Conservation (phyloP, 2,797 vertebrate genomes). For the Sebastiscus tertius region DNA sequence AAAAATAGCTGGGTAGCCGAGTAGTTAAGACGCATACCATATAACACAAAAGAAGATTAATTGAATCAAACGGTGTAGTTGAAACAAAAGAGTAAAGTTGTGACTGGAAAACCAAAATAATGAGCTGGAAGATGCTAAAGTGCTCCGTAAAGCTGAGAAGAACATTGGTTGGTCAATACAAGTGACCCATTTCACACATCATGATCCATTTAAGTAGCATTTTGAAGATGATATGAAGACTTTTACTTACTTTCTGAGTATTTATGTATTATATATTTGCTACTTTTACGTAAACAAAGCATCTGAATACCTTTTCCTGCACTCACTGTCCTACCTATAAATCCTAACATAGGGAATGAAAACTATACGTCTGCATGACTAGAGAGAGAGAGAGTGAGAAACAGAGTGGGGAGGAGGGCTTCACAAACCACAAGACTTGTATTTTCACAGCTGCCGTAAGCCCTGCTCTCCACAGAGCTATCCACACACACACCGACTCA, state of each 20-base stretch:
- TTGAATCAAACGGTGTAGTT: background rate
- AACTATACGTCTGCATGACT: background rate
- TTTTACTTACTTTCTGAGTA: background rate
- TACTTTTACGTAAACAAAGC: background rate
- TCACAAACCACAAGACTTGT: conserved; percentile 58
- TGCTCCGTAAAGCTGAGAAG: background rate
- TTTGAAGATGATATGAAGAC: background rate
- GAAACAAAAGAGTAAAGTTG: background rate
- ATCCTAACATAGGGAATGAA: conserved; percentile 21
- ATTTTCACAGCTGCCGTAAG: conserved; percentile 79
- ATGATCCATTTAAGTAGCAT: background rate
- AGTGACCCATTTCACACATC: background rate
- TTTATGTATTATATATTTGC: background rate
- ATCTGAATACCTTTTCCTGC: background rate
- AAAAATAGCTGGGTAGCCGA: background rate
- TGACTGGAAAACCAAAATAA: background rate
- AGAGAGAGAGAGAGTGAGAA: conserved; percentile 5
- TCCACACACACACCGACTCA: conserved; percentile 16
- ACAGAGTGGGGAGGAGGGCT: conserved; percentile 22
- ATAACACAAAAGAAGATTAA: too few relatives aligned
- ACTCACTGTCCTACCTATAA: conserved; percentile 1
- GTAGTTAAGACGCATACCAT: background rate
- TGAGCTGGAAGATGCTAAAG: background rate
- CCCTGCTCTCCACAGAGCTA: conserved; percentile 38
- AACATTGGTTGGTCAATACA: background rate